phyloP scores from a whole-genome alignment of 2,113 vertebrate genomes.

The Passer domesticus region DNA sequence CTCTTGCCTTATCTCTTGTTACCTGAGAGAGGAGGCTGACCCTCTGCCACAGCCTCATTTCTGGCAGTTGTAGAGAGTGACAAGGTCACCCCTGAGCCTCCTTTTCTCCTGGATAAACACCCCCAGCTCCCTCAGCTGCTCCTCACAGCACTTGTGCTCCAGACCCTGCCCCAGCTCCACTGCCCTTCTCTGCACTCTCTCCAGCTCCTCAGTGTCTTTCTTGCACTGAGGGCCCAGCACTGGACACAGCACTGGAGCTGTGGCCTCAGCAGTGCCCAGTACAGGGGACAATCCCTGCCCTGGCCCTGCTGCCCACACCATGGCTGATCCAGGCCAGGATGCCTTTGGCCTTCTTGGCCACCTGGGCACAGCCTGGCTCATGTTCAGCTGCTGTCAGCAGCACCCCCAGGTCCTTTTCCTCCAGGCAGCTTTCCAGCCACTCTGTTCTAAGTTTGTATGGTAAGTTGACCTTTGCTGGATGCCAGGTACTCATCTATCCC shows the following conservation, averaged over 20 bases:
- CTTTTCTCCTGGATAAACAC: not conserved
- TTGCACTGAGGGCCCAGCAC: not conserved
- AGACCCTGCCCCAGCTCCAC: not conserved
- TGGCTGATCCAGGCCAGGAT: not conserved
- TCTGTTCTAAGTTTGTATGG: not conserved
- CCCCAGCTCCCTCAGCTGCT: not conserved
- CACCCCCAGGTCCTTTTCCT: not conserved
- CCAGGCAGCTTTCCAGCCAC: not conserved
- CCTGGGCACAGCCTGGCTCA: not conserved
- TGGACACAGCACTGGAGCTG: not conserved
- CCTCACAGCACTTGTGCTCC: not conserved
- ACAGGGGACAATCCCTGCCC: not conserved
- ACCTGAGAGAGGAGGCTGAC: fast-evolving
- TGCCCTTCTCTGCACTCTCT: not conserved
- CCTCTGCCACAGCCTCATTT: fast-evolving
- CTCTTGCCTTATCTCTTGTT: not conserved
- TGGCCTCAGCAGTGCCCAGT: not conserved
- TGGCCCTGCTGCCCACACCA: not conserved
- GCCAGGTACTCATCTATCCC: not conserved
- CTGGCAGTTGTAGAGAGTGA: fast-evolving
- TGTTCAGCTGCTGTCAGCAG: not conserved
- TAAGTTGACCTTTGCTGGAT: not conserved
- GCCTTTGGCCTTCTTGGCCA: not conserved
- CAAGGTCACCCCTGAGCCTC: not conserved
- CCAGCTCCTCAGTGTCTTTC: not conserved